Evolutionary conservation across 2,888 invertebrate species (phyloP), one percentile per base, ranked within the genome.

Genomic region (Peribatodes rhomboidaria): DNA sequence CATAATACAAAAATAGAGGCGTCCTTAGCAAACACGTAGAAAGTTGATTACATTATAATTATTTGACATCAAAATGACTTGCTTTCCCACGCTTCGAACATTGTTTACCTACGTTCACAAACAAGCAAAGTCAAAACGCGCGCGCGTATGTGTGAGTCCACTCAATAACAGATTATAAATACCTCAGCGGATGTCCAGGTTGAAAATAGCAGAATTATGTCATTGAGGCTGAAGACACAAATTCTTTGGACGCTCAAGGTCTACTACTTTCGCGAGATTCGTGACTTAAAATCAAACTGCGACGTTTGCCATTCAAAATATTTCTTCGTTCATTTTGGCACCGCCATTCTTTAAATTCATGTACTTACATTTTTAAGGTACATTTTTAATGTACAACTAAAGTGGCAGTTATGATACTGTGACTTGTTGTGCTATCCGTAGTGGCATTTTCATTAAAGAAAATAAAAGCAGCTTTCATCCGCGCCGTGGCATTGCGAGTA

Each of bases 191-290:
- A 83, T 80, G 82, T 76, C 65, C 71, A 68, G 69, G 75, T 77
- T 81, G 74, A 80, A 90, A 90, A 88, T 89, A 89, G 87, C 85
- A 77, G 77, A 86, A 87, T 89, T 88, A 86, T 88, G 89, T 88
- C 87, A 89, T 79, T 82, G 80, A 72, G 69, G 55, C 54, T 49
- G 44, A 47, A 61, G 20, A 61, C 65, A 61, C 42, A 42, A 35
- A 54, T 58, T 58, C 63, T 65, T 47, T 16, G 62, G 39, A 44
- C 35, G 42, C 52, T 61, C 52, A 65, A 61, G 58, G 66, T 61
- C 54, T 61, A 50, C 22, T 50, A 44, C 65, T 65, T 64, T 57
- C 55, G 35, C 22, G 20, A 35, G 20, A 56, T 39, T 46, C n/a
- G 1, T 39, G 22, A 22, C 22, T 37, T 35, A 27, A 1, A 14